phyloP scores from a whole-genome alignment of 2,797 vertebrate genomes.

The Cyprinella venusta region DNA sequence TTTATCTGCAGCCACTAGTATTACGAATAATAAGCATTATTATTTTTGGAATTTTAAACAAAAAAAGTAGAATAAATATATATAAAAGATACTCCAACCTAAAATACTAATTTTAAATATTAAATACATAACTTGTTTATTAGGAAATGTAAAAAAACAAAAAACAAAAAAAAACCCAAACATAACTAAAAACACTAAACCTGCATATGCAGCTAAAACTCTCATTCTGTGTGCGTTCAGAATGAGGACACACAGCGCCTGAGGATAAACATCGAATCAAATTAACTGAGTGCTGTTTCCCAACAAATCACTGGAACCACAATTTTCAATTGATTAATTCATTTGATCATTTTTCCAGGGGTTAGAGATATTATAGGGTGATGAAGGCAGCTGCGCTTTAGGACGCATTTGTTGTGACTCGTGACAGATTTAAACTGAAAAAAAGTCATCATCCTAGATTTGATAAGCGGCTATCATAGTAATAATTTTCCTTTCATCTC shows the following conservation, averaged over 20 bases:
- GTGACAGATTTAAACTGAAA: conserved; percentile 8
- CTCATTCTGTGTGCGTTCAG: background rate
- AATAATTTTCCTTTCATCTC: background rate
- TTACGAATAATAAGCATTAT: background rate
- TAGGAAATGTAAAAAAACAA: background rate
- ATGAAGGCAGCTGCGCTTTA: conserved; percentile 9
- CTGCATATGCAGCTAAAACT: conserved; percentile 4
- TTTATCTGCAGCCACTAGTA: background rate
- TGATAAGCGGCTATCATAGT: background rate
- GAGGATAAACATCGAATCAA: conserved; percentile 36
- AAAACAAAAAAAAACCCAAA: background rate
- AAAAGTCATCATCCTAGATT: background rate
- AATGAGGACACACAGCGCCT: conserved; percentile 21
- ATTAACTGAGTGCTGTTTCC: conserved; percentile 10
- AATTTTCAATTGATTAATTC: background rate
- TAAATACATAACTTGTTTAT: background rate
- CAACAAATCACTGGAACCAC: conserved; percentile 33
- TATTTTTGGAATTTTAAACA: background rate
- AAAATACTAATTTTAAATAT: too few species aligned
- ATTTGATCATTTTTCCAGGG: conserved; percentile 6
- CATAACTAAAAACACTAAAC: background rate
- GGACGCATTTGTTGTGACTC: background rate
- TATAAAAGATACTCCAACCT: background rate
- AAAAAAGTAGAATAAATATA: background rate
- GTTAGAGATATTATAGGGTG: conserved; percentile 12